Base-by-base conservation (phyloP, 2,113 vertebrate genomes). In the Zingel zingel region DNA sequence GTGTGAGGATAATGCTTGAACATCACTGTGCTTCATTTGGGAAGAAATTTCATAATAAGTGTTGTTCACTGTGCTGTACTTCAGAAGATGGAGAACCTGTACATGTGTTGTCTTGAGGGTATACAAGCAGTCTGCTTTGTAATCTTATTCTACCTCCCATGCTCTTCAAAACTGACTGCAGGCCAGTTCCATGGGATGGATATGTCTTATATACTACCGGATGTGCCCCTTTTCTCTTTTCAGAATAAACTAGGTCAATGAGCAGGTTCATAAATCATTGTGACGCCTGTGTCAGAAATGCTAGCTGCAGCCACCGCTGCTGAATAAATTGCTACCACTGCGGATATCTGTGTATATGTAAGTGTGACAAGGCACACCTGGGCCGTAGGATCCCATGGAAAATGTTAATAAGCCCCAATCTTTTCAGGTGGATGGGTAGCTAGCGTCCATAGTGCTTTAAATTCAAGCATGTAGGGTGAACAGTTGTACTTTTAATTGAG, bases 241-340 rank as follows among this genome's bases (percentile, higher is more conserved):
- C 82, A 66, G 89, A 80, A 93, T 93, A 94, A 96, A 95, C 91
- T 95, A 92, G 95, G 95, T 95, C 95, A 95, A 95, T 94, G 94
- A 94, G 92, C 91, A 92, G 92, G 90, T 94, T 89, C 93, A 96
- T 96, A 95, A 96, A 96, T 96, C 94, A 96, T 91, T 62, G 82
- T 94, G 93, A 94, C 92, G 91, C 88, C 79, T 81, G 84, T 94
- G 94, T 94, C 93, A 94, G 83, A 90, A 90, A 87, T 69, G 85
- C 79, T 87, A 89, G 91, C 92, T 79, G 61, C 84, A 89, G 90
- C 87, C 85, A 85, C 84, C 45, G 58, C 85, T 77, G 85, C 87
- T 92, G 93, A 94, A 93, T 95, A 95, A 93, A 94, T 94, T 94
- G 92, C 92, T 81, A 69, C 83, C 87, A 11, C 79, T 79, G 91